These are phyloP conservation scores for Polylopha cassiicola DNA, from an alignment of 2,888 invertebrate genomes.

Conservation along the genomic window DNA sequence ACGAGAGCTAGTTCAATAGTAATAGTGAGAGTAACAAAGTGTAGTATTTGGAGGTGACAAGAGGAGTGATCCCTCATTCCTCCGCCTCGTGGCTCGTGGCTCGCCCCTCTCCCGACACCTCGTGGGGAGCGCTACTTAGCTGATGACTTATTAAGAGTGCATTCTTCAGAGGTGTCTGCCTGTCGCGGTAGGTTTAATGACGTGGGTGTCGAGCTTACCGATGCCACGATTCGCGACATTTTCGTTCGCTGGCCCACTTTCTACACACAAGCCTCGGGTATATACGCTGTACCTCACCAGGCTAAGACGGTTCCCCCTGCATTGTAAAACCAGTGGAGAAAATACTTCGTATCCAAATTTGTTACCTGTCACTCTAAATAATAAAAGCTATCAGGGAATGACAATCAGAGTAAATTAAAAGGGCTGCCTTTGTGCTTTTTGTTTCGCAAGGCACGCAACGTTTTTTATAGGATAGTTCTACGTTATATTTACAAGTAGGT, in stretches of 20 bases:
- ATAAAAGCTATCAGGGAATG: constrained; percentile 29
- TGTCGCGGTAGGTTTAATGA: constrained; percentile 70
- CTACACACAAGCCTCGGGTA: constrained; percentile 34
- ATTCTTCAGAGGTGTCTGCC: constrained; percentile 76
- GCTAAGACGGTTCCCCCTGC: neutral
- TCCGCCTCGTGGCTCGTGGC: constrained; percentile 27
- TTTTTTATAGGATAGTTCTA: too few species aligned
- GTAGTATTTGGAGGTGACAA: constrained; percentile 10
- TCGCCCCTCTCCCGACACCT: constrained; percentile 34
- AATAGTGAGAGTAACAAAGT: too few species aligned
- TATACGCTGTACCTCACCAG: constrained; percentile 7
- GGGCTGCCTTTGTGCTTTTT: constrained; percentile 38
- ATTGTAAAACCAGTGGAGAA: neutral
- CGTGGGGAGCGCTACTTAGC: constrained; percentile 64
- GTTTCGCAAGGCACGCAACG: constrained; percentile 46
- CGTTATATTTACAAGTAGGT: constrained; percentile 20
- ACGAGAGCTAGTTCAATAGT: too few species aligned
- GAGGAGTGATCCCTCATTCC: constrained; percentile 22
- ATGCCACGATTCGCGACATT: constrained; percentile 50
- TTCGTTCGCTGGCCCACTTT: constrained; percentile 56
- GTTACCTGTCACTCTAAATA: constrained; percentile 24
- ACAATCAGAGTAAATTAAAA: constrained; percentile 40
- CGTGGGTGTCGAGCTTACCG: constrained; percentile 55
- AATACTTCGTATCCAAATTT: constrained; percentile 1
- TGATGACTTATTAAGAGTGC: constrained; percentile 77